Evolutionary conservation across 2,797 vertebrate genomes (phyloP).

Genomic region (Schizopygopsis malacanthus): DNA sequence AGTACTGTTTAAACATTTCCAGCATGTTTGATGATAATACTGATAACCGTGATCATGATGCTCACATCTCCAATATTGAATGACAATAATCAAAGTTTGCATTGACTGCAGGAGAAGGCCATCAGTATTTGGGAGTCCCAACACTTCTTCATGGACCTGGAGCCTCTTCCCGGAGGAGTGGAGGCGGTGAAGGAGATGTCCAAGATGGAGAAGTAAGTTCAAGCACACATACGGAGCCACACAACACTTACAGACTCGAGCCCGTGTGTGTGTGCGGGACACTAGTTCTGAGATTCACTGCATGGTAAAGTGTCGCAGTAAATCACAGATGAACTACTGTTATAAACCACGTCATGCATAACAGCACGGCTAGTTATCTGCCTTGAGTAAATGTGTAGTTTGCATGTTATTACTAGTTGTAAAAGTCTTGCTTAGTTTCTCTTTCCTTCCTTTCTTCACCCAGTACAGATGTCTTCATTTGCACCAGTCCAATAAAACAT

Average conservation of each 20-base stretch:
- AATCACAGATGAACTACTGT: not conserved
- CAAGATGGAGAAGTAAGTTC: slow-evolving; percentile 87
- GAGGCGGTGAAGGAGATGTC: slow-evolving; percentile 94
- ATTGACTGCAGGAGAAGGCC: slow-evolving; percentile 85
- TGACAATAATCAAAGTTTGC: not conserved
- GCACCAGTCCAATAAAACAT: slow-evolving; percentile 92
- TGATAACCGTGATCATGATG: too few species aligned
- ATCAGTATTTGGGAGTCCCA: slow-evolving; percentile 96
- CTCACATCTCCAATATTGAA: not conserved
- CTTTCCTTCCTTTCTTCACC: slow-evolving; percentile 24
- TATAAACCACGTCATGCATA: not conserved
- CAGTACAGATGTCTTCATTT: slow-evolving; percentile 97
- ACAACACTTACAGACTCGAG: not conserved
- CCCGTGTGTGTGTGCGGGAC: too few species aligned
- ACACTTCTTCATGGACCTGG: slow-evolving; percentile 92
- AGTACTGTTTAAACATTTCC: too few species aligned
- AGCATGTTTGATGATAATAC: too few species aligned
- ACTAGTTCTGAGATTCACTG: not conserved
- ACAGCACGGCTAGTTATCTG: not conserved
- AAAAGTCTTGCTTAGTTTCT: slow-evolving; percentile 28
- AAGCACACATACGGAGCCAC: too few species aligned
- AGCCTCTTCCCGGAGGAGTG: slow-evolving; percentile 90
- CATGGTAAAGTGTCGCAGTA: not conserved
- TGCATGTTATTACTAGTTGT: not conserved
- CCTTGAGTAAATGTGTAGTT: not conserved